These are phyloP conservation scores for Polydrusus tereticollis DNA, from an alignment of 2,888 invertebrate genomes.

Conservation along the genomic window DNA sequence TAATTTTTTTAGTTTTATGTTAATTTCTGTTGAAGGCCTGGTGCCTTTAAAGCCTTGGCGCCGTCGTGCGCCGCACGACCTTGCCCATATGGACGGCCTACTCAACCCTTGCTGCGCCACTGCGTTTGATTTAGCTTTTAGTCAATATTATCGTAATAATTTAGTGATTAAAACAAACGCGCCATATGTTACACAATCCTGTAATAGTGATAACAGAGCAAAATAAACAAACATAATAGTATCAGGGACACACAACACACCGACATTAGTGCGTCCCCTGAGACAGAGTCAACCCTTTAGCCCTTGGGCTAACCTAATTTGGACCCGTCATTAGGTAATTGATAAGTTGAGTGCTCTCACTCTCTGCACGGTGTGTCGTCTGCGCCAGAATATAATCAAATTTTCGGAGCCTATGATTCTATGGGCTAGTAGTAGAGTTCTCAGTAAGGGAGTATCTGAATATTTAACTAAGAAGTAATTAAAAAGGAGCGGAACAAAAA, in stretches of 20 bases:
- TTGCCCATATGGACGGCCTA: too few relatives aligned
- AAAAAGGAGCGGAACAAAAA: too few relatives aligned
- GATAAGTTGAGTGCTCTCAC: conserved; percentile 63
- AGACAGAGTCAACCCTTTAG: conserved; percentile 37
- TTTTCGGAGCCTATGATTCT: conserved; percentile 20
- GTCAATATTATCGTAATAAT: background rate
- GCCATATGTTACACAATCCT: conserved; percentile 1
- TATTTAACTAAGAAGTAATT: too few relatives aligned
- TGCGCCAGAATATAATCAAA: conserved; percentile 28
- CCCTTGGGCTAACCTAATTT: conserved; percentile 59
- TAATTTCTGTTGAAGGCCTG: too few relatives aligned
- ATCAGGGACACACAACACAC: conserved; percentile 19
- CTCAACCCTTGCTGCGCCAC: too few relatives aligned
- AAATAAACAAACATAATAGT: conserved; percentile 19
- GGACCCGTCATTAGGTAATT: conserved; percentile 65
- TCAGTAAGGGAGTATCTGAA: background rate
- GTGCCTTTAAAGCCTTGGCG: too few relatives aligned
- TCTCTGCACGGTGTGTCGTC: conserved; percentile 16
- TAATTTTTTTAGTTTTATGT: too few relatives aligned
- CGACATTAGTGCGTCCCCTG: conserved; percentile 7
- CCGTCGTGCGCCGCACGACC: too few relatives aligned
- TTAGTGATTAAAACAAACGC: background rate
- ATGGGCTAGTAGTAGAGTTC: conserved; percentile 10
- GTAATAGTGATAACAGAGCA: background rate
- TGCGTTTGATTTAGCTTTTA: too few relatives aligned